Evolutionary conservation across 2,113 vertebrate species (phyloP).

Genomic region (Morone chrysops): DNA sequence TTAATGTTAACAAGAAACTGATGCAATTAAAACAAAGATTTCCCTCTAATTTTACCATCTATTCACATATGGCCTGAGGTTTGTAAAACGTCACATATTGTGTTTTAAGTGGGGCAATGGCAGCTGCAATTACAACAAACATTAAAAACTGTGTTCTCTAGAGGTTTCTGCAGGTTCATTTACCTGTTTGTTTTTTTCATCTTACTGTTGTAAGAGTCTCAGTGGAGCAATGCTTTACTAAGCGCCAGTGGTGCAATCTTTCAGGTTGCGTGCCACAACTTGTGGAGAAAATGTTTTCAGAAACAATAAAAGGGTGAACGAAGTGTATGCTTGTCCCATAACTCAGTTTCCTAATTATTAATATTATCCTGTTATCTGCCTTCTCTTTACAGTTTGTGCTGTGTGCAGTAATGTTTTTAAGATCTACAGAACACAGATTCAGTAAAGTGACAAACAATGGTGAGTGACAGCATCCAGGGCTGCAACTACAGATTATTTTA

Average conservation of each 20-base stretch:
- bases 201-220: not conserved
- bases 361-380: not conserved
- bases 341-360: not conserved
- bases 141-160: slow-evolving; percentile 46
- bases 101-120: slow-evolving; percentile 9
- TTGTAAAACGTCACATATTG: not conserved
- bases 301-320: slow-evolving; percentile 58
- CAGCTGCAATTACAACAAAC: slow-evolving; percentile 53
- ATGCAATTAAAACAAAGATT: not conserved
- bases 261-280: no score
- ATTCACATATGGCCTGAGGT: not conserved
- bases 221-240: not conserved
- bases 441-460: not conserved
- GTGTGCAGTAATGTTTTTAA: not conserved
- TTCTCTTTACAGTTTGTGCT: not conserved
- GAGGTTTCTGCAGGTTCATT: slow-evolving; percentile 26
- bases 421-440: not conserved
- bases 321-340: not conserved
- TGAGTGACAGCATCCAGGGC: no score
- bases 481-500: not conserved
- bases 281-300: slow-evolving; percentile 9
- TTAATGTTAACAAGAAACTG: not conserved
- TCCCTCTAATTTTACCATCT: not conserved
- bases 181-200: slow-evolving; percentile 7
- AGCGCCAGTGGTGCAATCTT: no score